Evolutionary conservation across 2,888 invertebrate genomes (phyloP).

Genomic region (Lasioglossum pauxillum): DNA sequence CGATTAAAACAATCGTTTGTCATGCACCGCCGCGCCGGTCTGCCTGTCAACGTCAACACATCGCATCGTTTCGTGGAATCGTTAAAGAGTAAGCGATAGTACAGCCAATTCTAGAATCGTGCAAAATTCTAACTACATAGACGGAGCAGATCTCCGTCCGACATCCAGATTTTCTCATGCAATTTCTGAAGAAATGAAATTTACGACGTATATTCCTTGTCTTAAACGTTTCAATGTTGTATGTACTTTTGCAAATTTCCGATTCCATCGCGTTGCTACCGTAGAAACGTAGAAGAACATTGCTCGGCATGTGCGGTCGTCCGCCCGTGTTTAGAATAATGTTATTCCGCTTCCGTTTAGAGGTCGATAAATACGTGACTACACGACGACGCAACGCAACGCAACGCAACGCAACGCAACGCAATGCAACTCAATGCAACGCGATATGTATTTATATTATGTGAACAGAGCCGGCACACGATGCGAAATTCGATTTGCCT

Average conservation of each 20-base stretch:
- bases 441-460: not conserved
- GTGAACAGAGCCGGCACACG: not conserved
- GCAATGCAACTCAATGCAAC: too few species aligned
- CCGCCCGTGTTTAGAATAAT: constrained; percentile 34
- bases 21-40: not conserved
- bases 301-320: not conserved
- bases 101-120: too few species aligned
- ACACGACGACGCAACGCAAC: not conserved
- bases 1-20: not conserved
- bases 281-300: not conserved
- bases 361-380: constrained; percentile 44
- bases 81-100: not conserved
- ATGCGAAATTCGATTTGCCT: not conserved
- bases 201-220: too few species aligned
- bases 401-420: not conserved
- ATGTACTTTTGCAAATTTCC: not conserved
- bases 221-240: too few species aligned
- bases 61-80: not conserved
- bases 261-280: not conserved
- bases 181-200: too few species aligned
- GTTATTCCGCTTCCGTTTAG: constrained; percentile 42
- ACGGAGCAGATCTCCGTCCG: too few species aligned
- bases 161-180: too few species aligned
- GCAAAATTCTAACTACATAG: not conserved
- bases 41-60: not conserved